Percentiles rank a stretch among this genome's conserved stretches.
Conservation (phyloP, 2,113 vertebrate species). For the Triplophysa siluroides region DNA sequence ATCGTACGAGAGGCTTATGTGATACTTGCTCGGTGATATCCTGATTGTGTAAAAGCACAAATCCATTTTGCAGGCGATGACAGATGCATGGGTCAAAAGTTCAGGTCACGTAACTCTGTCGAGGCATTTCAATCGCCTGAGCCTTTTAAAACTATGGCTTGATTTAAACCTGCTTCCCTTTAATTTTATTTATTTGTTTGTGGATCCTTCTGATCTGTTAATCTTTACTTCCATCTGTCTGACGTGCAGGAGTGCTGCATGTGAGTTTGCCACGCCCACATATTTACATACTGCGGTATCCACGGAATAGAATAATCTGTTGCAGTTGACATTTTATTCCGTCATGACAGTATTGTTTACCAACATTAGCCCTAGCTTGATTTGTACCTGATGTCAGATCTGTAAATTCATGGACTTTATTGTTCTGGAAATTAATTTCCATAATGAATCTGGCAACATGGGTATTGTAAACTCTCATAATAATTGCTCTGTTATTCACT, state of each 20-base stretch:
- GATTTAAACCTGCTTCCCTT: neutral
- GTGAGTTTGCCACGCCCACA: too few species aligned
- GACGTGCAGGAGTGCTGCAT: too few species aligned
- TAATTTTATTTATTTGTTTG: too few species aligned
- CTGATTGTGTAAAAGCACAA: constrained; percentile 3
- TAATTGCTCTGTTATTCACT: too few species aligned
- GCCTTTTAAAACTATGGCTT: neutral
- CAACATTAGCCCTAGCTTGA: too few species aligned
- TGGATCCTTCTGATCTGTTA: too few species aligned
- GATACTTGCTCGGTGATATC: neutral
- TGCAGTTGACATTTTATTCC: too few species aligned
- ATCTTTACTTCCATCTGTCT: too few species aligned
- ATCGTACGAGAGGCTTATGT: neutral
- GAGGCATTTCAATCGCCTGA: neutral
- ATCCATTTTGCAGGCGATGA: neutral
- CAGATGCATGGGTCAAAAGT: neutral
- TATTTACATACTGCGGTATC: too few species aligned
- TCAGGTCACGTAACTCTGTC: neutral
- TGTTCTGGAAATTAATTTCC: neutral
- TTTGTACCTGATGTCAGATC: neutral
- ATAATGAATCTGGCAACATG: neutral
- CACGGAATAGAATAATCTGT: too few species aligned
- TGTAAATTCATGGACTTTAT: neutral
- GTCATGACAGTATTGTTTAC: too few species aligned
- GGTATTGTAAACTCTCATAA: neutral